Conservation (phyloP, 1,140 invertebrate species). For the Zaprionus nigranus region DNA sequence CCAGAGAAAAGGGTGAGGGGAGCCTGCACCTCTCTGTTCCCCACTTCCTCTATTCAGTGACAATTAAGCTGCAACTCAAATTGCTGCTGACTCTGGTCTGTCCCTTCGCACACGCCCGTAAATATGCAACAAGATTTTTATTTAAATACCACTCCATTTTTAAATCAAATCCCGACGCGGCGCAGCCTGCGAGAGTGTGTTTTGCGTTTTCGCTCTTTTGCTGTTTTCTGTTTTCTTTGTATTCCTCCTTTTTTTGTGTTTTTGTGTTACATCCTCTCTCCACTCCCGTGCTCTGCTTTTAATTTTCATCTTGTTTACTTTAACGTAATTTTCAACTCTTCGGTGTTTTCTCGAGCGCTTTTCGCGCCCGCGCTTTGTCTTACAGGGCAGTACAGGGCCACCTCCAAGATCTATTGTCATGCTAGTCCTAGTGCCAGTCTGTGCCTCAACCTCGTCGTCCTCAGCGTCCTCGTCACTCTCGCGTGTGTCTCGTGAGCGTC, state of each 20-base stretch:
- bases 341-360: constrained; percentile 80
- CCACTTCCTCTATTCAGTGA: constrained; percentile 36
- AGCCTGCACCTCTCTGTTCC: background rate
- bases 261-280: constrained; percentile 21
- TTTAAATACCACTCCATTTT: constrained; percentile 83
- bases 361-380: constrained; percentile 63
- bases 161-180: constrained; percentile 78
- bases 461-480: constrained; percentile 54
- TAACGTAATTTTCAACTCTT: constrained; percentile 83
- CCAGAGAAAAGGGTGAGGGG: background rate
- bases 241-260: background rate
- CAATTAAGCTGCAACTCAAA: constrained; percentile 81
- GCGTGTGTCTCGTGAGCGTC: constrained; percentile 65
- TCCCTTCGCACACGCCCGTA: constrained; percentile 44
- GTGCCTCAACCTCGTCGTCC: constrained; percentile 45
- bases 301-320: constrained; percentile 84
- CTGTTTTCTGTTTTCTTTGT: constrained; percentile 12
- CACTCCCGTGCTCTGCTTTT: constrained; percentile 59
- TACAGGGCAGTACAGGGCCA: constrained; percentile 5
- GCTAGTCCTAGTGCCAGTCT: constrained; percentile 35
- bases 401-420: constrained; percentile 46
- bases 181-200: constrained; percentile 27
- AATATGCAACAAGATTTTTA: constrained; percentile 82
- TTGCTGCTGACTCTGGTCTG: constrained; percentile 52
- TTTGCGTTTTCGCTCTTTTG: background rate